These are phyloP conservation scores for Laupala kohalensis DNA, from an alignment of 1,140 invertebrate genomes.

Conservation along the genomic window DNA sequence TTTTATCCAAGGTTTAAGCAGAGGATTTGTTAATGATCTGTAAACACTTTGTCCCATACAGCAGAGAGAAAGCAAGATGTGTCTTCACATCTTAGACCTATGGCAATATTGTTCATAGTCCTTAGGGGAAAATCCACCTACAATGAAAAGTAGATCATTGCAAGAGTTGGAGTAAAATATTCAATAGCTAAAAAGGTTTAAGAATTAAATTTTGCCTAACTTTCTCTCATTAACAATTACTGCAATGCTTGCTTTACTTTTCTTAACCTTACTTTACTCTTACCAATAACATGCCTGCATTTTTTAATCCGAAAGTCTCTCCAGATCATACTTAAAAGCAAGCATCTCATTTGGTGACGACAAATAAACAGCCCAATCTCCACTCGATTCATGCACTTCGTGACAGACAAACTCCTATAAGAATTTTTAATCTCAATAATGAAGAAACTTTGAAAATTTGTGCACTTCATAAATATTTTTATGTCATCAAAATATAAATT, in stretches of 20 bases:
- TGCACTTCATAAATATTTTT: no score
- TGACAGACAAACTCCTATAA: constrained; percentile 64
- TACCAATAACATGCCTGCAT: no score
- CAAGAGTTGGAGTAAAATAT: not conserved
- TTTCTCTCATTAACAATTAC: no score
- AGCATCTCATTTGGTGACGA: constrained; percentile 54
- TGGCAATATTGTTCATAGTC: not conserved
- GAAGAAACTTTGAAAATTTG: no score
- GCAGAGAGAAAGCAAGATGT: not conserved
- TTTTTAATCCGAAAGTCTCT: constrained; percentile 39
- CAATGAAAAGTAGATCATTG: not conserved
- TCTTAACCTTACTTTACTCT: no score
- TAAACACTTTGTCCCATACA: not conserved
- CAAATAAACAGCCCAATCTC: constrained; percentile 67
- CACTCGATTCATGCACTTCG: constrained; percentile 61
- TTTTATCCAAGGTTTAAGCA: not conserved
- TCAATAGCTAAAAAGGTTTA: not conserved
- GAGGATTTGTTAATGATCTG: no score
- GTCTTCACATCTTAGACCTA: not conserved
- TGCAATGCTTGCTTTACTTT: no score
- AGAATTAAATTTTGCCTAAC: no score
- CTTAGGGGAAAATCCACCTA: not conserved
- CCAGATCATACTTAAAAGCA: constrained; percentile 52
- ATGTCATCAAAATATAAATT: no score
- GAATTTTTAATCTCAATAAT: constrained; percentile 5